A percentile compares a stretch with the other conserved stretches of the same genome.
Evolutionary conservation across 1,140 invertebrate genomes (phyloP).

Genomic region (Calosoma granatense): DNA sequence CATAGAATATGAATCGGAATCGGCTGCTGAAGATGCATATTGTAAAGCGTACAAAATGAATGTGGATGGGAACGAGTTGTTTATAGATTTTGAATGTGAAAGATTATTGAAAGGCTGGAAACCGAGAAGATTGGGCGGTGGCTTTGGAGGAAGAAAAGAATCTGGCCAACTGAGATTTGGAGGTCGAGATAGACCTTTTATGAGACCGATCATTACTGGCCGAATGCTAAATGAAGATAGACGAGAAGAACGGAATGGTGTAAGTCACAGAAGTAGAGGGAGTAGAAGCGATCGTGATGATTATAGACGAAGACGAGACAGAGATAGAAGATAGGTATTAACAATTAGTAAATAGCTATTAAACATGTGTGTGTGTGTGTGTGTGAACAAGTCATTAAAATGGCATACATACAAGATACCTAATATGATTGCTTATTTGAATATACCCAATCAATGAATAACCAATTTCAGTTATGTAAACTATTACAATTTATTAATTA

Average conservation of each 20-base stretch:
- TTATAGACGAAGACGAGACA: not conserved
- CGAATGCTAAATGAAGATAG: not conserved
- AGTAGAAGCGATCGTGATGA: not conserved
- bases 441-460: no score
- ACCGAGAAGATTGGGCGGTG: constrained; percentile 74
- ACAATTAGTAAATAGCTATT: not conserved
- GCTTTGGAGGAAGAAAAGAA: constrained; percentile 78
- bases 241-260: not conserved
- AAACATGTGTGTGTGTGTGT: no score
- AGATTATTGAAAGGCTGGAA: constrained; percentile 65
- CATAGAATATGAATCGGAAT: constrained; percentile 61
- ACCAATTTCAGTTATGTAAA: no score
- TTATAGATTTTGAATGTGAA: constrained; percentile 60
- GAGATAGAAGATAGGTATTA: not conserved
- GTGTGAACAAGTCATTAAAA: no score
- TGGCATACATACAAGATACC: no score
- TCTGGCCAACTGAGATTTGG: constrained; percentile 84
- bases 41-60: constrained; percentile 43
- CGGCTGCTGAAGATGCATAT: constrained; percentile 49
- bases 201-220: constrained; percentile 43
- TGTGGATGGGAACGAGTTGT: constrained; percentile 49
- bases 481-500: no score
- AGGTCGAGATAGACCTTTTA: constrained; percentile 63
- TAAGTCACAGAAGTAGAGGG: not conserved
- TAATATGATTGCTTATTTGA: no score